Percentiles rank a stretch among this genome's conserved stretches.
Evolutionary conservation across 2,888 invertebrate species (phyloP).

Genomic region (Drosophila trichaetosa): DNA sequence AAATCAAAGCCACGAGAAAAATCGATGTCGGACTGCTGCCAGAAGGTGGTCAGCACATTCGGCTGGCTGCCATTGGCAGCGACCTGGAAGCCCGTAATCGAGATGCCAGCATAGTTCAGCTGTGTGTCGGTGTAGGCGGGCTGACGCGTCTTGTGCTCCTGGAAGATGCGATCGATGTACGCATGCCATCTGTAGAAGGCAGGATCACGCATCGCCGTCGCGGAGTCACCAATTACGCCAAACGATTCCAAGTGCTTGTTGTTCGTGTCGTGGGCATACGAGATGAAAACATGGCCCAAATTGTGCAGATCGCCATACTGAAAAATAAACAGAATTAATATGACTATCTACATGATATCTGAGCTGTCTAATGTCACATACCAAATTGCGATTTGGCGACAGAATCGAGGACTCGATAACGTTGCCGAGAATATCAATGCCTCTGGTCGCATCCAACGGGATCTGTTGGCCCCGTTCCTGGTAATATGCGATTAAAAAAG

Average conservation of each 20-base stretch:
- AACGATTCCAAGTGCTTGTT: constrained; percentile 90
- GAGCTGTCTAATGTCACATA: constrained; percentile 12
- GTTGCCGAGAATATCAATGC: constrained; percentile 92
- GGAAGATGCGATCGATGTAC: constrained; percentile 91
- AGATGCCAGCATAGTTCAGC: constrained; percentile 86
- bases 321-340: neutral
- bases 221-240: constrained; percentile 93
- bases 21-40: constrained; percentile 92
- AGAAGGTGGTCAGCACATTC: constrained; percentile 89
- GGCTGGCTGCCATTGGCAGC: constrained; percentile 85
- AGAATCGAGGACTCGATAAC: constrained; percentile 91
- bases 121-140: constrained; percentile 87
- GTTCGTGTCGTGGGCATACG: constrained; percentile 93
- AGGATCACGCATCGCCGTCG: constrained; percentile 95
- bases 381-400: constrained; percentile 88
- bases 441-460: constrained; percentile 88
- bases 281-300: constrained; percentile 90
- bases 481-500: neutral
- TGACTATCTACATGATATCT: neutral
- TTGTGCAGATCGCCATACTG: constrained; percentile 91
- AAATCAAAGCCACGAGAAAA: constrained; percentile 93
- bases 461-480: constrained; percentile 87
- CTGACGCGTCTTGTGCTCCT: constrained; percentile 89
- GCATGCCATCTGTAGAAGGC: constrained; percentile 94
- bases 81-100: constrained; percentile 87